These are phyloP conservation scores for Chelon labrosus DNA, from an alignment of 2,797 vertebrate genomes.

Conservation along the genomic window DNA sequence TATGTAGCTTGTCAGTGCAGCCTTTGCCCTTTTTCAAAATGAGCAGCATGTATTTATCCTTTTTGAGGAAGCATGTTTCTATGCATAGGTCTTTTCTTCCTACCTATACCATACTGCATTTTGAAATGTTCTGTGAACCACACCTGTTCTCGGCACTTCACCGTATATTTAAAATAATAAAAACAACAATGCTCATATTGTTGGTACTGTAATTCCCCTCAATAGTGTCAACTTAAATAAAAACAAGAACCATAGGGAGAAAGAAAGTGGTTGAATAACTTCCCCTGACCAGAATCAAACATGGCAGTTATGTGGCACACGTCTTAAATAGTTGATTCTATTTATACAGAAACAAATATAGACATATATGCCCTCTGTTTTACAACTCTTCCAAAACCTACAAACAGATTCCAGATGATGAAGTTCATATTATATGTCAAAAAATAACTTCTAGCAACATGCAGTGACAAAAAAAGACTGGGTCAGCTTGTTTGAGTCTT, in stretches of 20 bases:
- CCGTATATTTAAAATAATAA: conserved; percentile 51
- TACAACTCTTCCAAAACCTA: too few relatives aligned
- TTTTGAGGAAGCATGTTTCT: conserved; percentile 79
- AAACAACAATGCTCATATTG: too few relatives aligned
- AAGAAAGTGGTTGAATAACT: background rate
- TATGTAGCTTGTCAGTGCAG: conserved; percentile 76
- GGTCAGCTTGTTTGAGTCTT: conserved; percentile 6
- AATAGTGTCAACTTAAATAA: background rate
- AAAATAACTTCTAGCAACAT: too few relatives aligned
- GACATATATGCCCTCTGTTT: background rate
- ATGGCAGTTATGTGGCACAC: too few relatives aligned
- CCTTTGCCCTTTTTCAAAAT: conserved; percentile 65
- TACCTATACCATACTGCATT: conserved; percentile 73
- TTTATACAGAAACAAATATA: background rate
- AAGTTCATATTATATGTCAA: background rate
- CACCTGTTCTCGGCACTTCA: conserved; percentile 70
- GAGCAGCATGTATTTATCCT: conserved; percentile 64
- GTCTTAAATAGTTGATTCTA: background rate
- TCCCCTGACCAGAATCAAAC: background rate
- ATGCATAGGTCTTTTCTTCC: conserved; percentile 71
- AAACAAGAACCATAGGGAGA: background rate
- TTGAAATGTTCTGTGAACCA: conserved; percentile 69
- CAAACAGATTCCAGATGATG: background rate
- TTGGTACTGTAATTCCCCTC: too few relatives aligned
- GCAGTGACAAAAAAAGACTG: background rate